Conservation (phyloP, 2,797 vertebrate species). For the Sebastes cheni region DNA sequence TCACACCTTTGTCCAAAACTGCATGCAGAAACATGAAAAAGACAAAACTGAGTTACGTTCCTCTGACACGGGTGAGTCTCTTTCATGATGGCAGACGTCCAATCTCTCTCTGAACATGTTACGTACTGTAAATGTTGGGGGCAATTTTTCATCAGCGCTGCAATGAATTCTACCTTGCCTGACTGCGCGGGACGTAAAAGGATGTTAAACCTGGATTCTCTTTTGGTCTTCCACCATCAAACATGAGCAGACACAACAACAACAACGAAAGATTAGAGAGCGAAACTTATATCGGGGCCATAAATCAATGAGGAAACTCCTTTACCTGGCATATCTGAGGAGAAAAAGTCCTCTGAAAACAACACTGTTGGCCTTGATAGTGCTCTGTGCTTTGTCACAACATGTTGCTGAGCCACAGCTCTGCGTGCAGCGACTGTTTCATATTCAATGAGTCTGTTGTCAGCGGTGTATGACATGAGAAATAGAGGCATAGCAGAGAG, state of each 20-base stretch:
- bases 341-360: constrained; percentile 15
- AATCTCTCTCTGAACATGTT: constrained; percentile 12
- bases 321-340: constrained; percentile 8
- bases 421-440: constrained; percentile 1
- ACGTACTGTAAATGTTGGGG: constrained; percentile 26
- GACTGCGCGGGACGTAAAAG: constrained; percentile 31
- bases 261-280: constrained; percentile 42
- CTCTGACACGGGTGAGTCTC: neutral
- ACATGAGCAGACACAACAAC: constrained; percentile 35
- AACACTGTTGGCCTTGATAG: neutral
- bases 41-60: neutral
- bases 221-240: constrained; percentile 15
- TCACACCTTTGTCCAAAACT: neutral
- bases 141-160: constrained; percentile 40
- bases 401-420: constrained; percentile 4
- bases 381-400: neutral
- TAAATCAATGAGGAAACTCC: constrained; percentile 36
- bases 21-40: neutral
- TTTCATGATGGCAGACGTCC: constrained; percentile 7
- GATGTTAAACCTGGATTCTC: constrained; percentile 43
- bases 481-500: neutral
- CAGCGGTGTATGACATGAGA: constrained; percentile 15
- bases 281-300: constrained; percentile 24
- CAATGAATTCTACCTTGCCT: constrained; percentile 28
- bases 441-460: constrained; percentile 33